phyloP scores from a whole-genome alignment of 2,797 vertebrate species.

The Intellagama lesueurii region DNA sequence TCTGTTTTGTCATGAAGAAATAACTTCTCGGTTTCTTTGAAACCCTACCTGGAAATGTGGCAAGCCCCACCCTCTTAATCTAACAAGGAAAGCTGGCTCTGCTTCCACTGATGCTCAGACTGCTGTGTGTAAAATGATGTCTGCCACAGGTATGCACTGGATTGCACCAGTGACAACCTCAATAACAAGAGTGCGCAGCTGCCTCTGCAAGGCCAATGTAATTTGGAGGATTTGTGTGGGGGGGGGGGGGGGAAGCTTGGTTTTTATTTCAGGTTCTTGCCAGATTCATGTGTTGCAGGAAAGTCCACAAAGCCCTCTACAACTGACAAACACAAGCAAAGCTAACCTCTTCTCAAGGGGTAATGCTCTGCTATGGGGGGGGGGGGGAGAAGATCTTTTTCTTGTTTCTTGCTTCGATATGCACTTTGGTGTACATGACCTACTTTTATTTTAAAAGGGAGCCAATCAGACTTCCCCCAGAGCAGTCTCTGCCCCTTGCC shows the following conservation, averaged over 20 bases:
- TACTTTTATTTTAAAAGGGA: constrained; percentile 8
- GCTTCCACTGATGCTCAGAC: neutral
- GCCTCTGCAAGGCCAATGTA: neutral
- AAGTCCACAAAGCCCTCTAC: neutral
- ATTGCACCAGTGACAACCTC: neutral
- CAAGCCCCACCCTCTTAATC: neutral
- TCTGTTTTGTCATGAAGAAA: neutral
- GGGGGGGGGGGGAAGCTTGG: neutral
- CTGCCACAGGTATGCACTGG: neutral
- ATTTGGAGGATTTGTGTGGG: neutral
- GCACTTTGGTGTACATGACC: constrained; percentile 3
- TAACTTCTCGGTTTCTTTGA: neutral
- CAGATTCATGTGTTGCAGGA: neutral
- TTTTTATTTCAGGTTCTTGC: neutral
- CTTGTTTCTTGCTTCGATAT: neutral
- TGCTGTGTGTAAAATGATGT: neutral
- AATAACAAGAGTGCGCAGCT: neutral
- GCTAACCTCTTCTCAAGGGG: neutral
- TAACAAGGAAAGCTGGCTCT: neutral
- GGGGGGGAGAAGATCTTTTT: too few species aligned
- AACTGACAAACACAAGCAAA: neutral
- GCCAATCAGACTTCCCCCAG: neutral
- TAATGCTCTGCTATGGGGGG: too few species aligned
- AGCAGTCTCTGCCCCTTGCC: neutral
- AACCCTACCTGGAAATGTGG: neutral